Conservation (phyloP, 2,888 invertebrate species). For the Pinctada fucata region DNA sequence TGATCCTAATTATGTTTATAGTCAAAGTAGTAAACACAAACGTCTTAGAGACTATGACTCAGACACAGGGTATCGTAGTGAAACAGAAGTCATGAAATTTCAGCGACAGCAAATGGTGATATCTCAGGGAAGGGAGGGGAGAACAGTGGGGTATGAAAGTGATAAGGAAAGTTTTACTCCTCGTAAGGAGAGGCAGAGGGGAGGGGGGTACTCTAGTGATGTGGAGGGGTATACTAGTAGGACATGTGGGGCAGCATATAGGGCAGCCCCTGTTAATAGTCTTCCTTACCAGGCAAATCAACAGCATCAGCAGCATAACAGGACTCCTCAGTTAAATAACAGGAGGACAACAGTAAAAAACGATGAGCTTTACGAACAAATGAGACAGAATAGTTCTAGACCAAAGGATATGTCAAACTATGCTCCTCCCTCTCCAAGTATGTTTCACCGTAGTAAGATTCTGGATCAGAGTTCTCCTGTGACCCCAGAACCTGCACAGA, state of each 20-base stretch:
- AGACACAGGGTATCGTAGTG: slow-evolving; percentile 74
- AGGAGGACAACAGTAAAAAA: slow-evolving; percentile 38
- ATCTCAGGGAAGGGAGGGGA: slow-evolving; percentile 28
- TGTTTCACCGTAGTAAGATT: slow-evolving; percentile 56
- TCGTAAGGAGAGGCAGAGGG: slow-evolving; percentile 41
- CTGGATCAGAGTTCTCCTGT: slow-evolving; percentile 66
- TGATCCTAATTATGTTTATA: slow-evolving; percentile 39
- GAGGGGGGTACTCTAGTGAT: slow-evolving; percentile 71
- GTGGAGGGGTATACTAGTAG: slow-evolving; percentile 64
- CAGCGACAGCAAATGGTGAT: slow-evolving; percentile 50
- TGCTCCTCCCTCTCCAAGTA: slow-evolving; percentile 56
- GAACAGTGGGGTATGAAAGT: slow-evolving; percentile 51
- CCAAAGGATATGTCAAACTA: background rate
- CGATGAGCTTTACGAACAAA: slow-evolving; percentile 51
- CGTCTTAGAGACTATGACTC: slow-evolving; percentile 71
- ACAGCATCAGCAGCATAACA: slow-evolving; percentile 6
- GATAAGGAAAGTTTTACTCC: slow-evolving; percentile 47
- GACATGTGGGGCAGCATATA: slow-evolving; percentile 34
- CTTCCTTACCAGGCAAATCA: slow-evolving; percentile 48
- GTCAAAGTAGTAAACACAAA: slow-evolving; percentile 47
- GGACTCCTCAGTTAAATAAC: slow-evolving; percentile 34
- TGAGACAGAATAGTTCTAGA: slow-evolving; percentile 30
- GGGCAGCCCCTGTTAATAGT: slow-evolving; percentile 42
- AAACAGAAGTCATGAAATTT: slow-evolving; percentile 59
- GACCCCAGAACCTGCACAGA: slow-evolving; percentile 44